phyloP scores from a whole-genome alignment of 2,888 invertebrate species.

The Acrobasis consociella region DNA sequence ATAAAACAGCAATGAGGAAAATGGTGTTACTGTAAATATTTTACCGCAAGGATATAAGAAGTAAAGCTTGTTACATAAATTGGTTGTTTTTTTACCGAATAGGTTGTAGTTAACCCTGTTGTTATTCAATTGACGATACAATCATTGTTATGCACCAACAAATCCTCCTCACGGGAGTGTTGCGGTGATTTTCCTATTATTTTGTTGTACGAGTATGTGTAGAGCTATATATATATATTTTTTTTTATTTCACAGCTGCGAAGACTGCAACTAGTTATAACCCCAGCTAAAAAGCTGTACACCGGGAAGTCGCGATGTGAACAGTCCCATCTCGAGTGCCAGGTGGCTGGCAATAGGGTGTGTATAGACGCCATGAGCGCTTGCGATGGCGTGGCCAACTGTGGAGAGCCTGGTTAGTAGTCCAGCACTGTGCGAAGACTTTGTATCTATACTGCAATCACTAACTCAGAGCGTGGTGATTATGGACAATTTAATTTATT shows the following conservation, averaged over 20 bases:
- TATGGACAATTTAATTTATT: too few relatives aligned
- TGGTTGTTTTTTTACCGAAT: too few relatives aligned
- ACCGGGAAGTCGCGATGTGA: slow-evolving; percentile 44
- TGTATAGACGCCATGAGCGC: slow-evolving; percentile 65
- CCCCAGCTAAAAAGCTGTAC: slow-evolving; percentile 55
- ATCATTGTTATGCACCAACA: too few relatives aligned
- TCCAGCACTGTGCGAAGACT: too few relatives aligned
- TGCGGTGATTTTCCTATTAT: too few relatives aligned
- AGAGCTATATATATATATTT: too few relatives aligned
- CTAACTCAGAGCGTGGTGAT: too few relatives aligned
- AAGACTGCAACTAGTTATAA: slow-evolving; percentile 60
- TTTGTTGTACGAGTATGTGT: too few relatives aligned
- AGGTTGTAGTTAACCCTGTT: too few relatives aligned
- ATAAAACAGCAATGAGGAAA: background rate
- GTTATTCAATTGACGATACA: too few relatives aligned
- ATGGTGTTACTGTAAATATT: background rate
- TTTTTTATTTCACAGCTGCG: slow-evolving; percentile 45
- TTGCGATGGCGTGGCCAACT: slow-evolving; percentile 72
- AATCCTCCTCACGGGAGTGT: too few relatives aligned
- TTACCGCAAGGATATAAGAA: background rate
- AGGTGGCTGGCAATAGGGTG: slow-evolving; percentile 62
- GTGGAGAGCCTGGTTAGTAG: slow-evolving; percentile 62
- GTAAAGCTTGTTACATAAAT: background rate
- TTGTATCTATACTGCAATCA: too few relatives aligned
- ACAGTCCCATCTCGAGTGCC: slow-evolving; percentile 58